A percentile compares a stretch with the other conserved stretches of the same genome.
Evolutionary conservation across 2,888 invertebrate genomes (phyloP).

Genomic region (Nasonia oneida): DNA sequence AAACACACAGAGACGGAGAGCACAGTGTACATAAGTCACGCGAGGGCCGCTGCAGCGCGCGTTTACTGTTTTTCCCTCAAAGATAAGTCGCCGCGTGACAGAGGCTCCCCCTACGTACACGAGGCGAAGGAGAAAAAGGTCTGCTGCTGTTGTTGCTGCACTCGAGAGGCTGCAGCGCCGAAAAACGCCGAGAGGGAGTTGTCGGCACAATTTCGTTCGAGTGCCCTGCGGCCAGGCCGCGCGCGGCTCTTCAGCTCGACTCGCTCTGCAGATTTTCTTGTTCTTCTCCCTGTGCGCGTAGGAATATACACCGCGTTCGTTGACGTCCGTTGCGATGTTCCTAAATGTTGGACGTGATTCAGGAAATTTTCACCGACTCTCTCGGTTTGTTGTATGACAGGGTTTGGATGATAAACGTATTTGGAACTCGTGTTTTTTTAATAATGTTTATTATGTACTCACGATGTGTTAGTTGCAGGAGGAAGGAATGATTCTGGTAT

Average conservation of each 20-base stretch:
- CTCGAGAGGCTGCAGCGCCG: neutral
- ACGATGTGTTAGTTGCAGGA: no score
- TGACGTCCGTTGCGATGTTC: neutral
- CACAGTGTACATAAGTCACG: constrained; percentile 38
- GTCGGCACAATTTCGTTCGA: constrained; percentile 53
- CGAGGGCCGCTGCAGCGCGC: neutral
- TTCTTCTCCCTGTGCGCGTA: neutral
- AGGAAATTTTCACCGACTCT: neutral
- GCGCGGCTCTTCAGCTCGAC: neutral
- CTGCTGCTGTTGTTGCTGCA: neutral
- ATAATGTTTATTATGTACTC: no score
- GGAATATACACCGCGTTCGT: neutral
- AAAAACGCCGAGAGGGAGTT: constrained; percentile 24
- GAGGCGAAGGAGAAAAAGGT: neutral
- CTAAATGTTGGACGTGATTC: neutral
- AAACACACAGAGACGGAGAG: neutral
- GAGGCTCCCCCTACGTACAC: neutral
- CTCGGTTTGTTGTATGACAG: neutral
- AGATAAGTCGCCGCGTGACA: constrained; percentile 24
- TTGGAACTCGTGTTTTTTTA: neutral
- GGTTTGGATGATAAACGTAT: neutral
- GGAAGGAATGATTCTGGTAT: neutral
- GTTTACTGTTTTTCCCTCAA: constrained; percentile 27
- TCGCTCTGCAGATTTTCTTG: constrained; percentile 14
- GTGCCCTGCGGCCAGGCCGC: constrained; percentile 15